These are phyloP conservation scores for Scaptomyza parva DNA, from an alignment of 2,888 invertebrate species.

Conservation along the genomic window DNA sequence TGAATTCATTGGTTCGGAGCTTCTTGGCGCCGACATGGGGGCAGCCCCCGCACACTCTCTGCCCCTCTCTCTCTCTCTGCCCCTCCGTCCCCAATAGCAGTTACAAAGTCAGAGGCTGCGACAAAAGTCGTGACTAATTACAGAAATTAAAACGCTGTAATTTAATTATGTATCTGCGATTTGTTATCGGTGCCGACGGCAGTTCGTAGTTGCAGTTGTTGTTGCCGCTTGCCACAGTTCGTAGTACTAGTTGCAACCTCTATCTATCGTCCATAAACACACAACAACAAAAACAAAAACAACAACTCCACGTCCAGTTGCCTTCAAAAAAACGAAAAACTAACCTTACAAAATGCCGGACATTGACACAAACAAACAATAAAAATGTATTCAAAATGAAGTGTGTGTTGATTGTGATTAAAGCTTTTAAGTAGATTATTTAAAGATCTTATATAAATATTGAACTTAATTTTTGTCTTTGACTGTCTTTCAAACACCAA, in stretches of 20 bases:
- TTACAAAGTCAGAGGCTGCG: conserved; percentile 37
- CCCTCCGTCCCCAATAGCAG: background rate
- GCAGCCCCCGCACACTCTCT: conserved; percentile 17
- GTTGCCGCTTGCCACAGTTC: conserved; percentile 14
- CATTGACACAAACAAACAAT: conserved; percentile 24
- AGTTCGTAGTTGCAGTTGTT: conserved; percentile 33
- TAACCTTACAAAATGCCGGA: conserved; percentile 30
- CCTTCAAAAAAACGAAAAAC: conserved; percentile 16
- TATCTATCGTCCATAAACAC: conserved; percentile 51
- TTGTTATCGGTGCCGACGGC: conserved; percentile 80
- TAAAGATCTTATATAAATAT: too few relatives aligned
- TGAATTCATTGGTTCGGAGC: conserved; percentile 53
- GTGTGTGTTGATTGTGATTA: too few relatives aligned
- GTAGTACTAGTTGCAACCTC: conserved; percentile 20
- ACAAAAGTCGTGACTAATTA: conserved; percentile 85
- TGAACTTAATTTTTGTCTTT: too few relatives aligned
- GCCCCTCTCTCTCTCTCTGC: background rate
- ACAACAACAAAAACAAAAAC: conserved; percentile 5
- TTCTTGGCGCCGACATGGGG: conserved; percentile 62
- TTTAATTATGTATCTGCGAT: conserved; percentile 85
- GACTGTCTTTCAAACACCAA: too few relatives aligned
- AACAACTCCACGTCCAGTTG: conserved; percentile 43
- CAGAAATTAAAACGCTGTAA: conserved; percentile 85
- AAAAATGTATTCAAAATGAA: conserved; percentile 42
- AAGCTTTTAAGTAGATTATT: too few relatives aligned